Evolutionary conservation across 2,113 vertebrate species (phyloP).

Genomic region (Pongo pygmaeus): DNA sequence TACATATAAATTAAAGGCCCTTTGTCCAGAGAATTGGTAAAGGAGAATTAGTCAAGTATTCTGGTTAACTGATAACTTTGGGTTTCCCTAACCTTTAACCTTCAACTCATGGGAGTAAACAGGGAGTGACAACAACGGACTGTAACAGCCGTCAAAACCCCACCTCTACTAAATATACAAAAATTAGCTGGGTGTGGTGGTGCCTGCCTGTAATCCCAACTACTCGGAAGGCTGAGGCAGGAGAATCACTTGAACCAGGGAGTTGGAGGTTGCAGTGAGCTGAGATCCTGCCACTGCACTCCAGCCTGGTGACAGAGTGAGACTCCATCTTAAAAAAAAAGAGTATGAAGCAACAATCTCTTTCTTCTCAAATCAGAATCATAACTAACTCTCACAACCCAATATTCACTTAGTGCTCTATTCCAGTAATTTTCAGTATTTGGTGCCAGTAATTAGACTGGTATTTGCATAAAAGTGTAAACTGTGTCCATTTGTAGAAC

Average conservation of each 20-base stretch:
- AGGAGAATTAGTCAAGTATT: neutral
- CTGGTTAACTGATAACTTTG: neutral
- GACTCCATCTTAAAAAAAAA: neutral
- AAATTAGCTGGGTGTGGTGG: no score
- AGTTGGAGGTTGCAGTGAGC: no score
- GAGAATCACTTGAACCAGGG: no score
- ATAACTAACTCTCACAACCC: neutral
- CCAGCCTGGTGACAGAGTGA: no score
- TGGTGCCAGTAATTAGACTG: neutral
- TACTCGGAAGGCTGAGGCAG: no score
- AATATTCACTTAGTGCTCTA: neutral
- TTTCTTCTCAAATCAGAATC: constrained; percentile 9
- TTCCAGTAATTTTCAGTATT: neutral
- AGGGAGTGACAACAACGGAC: neutral
- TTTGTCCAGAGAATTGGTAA: neutral
- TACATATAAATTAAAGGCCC: neutral
- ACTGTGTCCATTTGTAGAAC: neutral
- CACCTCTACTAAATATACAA: no score
- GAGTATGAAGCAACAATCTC: neutral
- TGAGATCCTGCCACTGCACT: no score
- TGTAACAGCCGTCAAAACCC: neutral
- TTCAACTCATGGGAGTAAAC: neutral
- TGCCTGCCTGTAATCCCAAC: no score
- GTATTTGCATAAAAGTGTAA: neutral
- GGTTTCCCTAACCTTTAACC: neutral